Conservation (phyloP, 2,113 vertebrate species). For the Morone chrysops region DNA sequence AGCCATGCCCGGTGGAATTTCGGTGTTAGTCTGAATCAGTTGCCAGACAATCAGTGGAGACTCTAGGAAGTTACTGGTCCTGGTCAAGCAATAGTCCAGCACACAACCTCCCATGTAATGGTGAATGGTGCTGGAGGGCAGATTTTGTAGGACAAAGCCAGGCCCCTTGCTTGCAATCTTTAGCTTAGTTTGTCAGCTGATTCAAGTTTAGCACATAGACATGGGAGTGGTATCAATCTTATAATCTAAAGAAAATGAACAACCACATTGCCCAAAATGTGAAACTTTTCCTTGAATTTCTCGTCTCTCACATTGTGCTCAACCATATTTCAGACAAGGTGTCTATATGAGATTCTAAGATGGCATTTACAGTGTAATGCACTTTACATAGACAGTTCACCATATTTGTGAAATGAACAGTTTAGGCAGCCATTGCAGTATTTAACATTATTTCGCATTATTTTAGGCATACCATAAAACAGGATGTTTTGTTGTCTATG, state of each 20-base stretch:
- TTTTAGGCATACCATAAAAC: background rate
- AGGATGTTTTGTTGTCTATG: constrained; percentile 8
- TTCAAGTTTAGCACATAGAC: background rate
- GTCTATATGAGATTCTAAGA: too few relatives aligned
- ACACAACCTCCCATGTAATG: background rate
- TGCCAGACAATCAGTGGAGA: background rate
- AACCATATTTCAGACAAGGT: too few relatives aligned
- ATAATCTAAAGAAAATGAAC: background rate
- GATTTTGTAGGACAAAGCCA: background rate
- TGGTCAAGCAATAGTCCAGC: background rate
- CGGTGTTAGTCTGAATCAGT: background rate
- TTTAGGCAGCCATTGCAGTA: background rate
- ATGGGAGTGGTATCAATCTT: background rate
- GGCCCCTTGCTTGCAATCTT: background rate
- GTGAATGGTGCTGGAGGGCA: background rate
- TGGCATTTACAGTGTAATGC: background rate
- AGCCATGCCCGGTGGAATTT: too few relatives aligned
- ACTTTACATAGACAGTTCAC: background rate
- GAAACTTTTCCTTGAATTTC: background rate
- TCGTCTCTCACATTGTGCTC: background rate
- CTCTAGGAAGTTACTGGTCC: background rate
- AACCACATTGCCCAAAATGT: background rate
- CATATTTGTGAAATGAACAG: background rate
- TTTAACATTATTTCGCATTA: background rate
- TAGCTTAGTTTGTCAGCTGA: background rate